A percentile compares a stretch with the other conserved stretches of the same genome.
Evolutionary conservation across 1,140 invertebrate species (phyloP).

Genomic region (Teleopsis dalmanni): DNA sequence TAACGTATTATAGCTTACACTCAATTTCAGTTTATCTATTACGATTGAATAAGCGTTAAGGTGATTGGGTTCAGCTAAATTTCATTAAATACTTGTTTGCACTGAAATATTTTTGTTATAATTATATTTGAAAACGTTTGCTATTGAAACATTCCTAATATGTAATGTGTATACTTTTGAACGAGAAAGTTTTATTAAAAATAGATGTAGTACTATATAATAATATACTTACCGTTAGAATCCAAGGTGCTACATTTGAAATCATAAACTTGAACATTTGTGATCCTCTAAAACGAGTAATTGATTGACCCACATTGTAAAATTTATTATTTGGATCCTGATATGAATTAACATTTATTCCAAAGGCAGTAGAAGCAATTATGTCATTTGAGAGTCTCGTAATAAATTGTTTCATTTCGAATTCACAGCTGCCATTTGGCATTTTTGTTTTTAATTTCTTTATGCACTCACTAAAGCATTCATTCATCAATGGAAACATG

Average conservation of each 20-base stretch:
- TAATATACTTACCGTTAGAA: conserved; percentile 18
- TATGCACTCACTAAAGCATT: conserved; percentile 28
- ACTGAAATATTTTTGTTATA: too few species aligned
- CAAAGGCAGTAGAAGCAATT: conserved; percentile 49
- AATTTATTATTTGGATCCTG: conserved; percentile 46
- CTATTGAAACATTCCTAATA: too few species aligned
- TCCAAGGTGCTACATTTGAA: conserved; percentile 9
- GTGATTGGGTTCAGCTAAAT: too few species aligned
- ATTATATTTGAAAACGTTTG: too few species aligned
- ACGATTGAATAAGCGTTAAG: too few species aligned
- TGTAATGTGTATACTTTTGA: too few species aligned
- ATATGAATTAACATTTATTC: conserved; percentile 46
- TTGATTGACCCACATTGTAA: conserved; percentile 41
- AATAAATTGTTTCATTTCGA: conserved; percentile 46
- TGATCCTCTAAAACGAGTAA: conserved; percentile 33
- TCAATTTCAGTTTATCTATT: too few species aligned
- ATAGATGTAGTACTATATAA: too few species aligned
- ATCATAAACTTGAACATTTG: conserved; percentile 30
- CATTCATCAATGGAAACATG: conserved; percentile 48
- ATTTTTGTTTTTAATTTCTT: conserved; percentile 16
- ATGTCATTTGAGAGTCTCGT: conserved; percentile 47
- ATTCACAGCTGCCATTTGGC: conserved; percentile 18
- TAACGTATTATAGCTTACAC: too few species aligned
- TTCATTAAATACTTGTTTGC: too few species aligned
- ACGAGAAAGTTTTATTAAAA: too few species aligned